Evolutionary conservation across 2,888 invertebrate species (phyloP).

Genomic region (Chironomus tentans): DNA sequence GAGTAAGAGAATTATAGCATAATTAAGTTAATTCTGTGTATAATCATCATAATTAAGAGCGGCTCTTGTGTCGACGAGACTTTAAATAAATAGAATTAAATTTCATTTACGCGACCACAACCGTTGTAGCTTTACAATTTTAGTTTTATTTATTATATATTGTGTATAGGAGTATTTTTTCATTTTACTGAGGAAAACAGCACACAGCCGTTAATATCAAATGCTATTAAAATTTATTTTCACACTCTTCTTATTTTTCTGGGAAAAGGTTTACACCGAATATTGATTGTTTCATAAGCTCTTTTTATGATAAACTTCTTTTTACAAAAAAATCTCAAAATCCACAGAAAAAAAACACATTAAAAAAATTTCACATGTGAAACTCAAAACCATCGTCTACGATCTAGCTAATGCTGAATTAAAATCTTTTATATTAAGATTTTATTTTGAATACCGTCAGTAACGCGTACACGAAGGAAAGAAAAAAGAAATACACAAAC

Average conservation of each 20-base stretch:
- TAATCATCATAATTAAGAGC: not conserved
- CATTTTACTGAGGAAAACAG: not conserved
- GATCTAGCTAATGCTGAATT: too few relatives aligned
- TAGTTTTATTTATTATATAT: too few relatives aligned
- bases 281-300: too few relatives aligned
- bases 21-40: not conserved
- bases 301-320: too few relatives aligned
- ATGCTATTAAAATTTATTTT: not conserved
- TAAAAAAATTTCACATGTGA: too few relatives aligned
- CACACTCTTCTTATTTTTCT: not conserved
- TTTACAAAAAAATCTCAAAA: too few relatives aligned
- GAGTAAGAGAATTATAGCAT: not conserved
- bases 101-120: not conserved
- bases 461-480: too few relatives aligned
- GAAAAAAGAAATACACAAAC: too few relatives aligned
- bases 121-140: not conserved
- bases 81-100: not conserved
- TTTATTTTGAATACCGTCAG: too few relatives aligned
- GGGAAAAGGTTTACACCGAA: not conserved
- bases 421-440: too few relatives aligned
- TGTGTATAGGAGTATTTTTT: not conserved
- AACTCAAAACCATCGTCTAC: too few relatives aligned
- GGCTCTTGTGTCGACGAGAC: not conserved
- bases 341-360: too few relatives aligned
- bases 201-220: not conserved